Conservation (phyloP, 2,113 vertebrate genomes). For the Vulpes lagopus region DNA sequence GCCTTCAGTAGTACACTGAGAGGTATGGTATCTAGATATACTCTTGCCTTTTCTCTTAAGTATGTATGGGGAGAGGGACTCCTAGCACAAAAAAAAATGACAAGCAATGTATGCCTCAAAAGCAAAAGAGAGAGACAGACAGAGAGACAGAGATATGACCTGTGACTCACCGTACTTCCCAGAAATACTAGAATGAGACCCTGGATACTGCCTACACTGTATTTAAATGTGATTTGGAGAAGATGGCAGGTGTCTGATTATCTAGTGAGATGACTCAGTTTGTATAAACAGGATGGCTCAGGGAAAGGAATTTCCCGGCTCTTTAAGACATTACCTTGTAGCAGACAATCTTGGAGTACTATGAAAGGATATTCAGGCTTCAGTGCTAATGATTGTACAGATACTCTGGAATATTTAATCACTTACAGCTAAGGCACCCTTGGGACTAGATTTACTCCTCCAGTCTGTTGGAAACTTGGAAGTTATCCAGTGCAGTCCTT, state of each 20-base stretch:
- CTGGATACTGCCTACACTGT: not conserved
- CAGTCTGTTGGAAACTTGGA: not conserved
- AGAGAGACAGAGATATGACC: not conserved
- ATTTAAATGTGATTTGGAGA: conserved; percentile 39
- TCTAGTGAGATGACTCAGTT: conserved; percentile 39
- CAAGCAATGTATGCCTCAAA: not conserved
- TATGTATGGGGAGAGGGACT: not conserved
- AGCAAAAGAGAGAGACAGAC: not conserved
- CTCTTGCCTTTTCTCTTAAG: not conserved
- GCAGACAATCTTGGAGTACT: not conserved
- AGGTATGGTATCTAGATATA: not conserved
- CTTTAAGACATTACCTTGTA: not conserved
- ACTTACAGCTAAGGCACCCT: not conserved
- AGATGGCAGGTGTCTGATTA: conserved; percentile 41
- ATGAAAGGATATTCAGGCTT: not conserved
- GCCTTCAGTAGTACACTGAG: not conserved
- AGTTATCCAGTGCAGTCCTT: not conserved
- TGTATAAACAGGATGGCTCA: conserved; percentile 47
- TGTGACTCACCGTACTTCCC: conserved; percentile 19
- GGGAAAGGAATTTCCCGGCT: conserved; percentile 57
- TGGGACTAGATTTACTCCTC: not conserved
- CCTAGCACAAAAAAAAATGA: not conserved
- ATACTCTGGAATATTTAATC: not conserved
- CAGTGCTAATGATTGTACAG: not conserved
- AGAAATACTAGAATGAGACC: not conserved